Evolutionary conservation across 2,797 vertebrate species (phyloP).

Genomic region (Oreochromis grahami): DNA sequence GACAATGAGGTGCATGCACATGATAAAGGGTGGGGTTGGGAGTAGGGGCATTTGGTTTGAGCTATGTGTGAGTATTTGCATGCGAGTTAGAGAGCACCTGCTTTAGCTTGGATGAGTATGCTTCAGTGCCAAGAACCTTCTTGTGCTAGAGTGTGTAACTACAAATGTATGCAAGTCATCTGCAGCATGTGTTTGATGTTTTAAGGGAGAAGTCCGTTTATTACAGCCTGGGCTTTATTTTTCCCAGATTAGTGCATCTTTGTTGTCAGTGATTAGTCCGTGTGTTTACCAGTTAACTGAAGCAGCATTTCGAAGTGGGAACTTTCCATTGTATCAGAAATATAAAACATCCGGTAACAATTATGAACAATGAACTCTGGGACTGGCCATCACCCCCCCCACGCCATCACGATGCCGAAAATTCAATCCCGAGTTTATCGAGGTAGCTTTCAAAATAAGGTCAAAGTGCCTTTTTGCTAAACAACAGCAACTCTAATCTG

Average conservation of each 20-base stretch:
- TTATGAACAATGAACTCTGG: background rate
- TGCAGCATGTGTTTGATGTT: conserved; percentile 18
- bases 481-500: background rate
- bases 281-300: background rate
- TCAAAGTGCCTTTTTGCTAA: background rate
- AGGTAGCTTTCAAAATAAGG: background rate
- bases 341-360: background rate
- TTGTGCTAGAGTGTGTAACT: conserved; percentile 1
- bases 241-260: background rate
- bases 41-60: conserved; percentile 21
- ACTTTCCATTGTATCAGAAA: background rate
- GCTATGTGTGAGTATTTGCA: conserved; percentile 31
- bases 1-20: conserved; percentile 32
- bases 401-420: background rate
- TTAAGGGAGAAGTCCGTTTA: background rate
- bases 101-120: conserved; percentile 5
- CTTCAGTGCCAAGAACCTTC: background rate
- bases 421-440: background rate
- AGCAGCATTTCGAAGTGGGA: background rate
- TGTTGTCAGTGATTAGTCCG: background rate
- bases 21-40: background rate
- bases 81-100: conserved; percentile 49
- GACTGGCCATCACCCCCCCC: background rate
- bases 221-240: background rate
- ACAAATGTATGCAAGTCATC: conserved; percentile 24